Evolutionary conservation across 1,140 invertebrate species (phyloP).

Genomic region (Cydia fagiglandana): DNA sequence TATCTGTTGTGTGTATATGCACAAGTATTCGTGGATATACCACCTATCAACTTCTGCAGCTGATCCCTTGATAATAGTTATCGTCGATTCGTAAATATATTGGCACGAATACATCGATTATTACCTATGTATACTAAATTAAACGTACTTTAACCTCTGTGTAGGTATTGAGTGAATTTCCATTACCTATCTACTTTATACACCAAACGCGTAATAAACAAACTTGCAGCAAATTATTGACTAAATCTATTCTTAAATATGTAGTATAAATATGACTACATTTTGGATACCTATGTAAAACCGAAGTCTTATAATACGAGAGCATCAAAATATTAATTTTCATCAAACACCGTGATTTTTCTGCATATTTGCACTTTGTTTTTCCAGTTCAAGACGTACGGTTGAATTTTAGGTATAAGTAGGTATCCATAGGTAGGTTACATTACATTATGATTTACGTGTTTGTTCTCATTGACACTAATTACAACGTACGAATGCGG

Average conservation of each 20-base stretch:
- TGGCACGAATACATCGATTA: background rate
- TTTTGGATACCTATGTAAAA: no score
- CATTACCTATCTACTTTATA: background rate
- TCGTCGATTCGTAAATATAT: background rate
- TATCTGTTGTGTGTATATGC: background rate
- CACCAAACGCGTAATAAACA: background rate
- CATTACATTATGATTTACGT: background rate
- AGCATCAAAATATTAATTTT: no score
- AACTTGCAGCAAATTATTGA: no score
- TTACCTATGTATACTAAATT: background rate
- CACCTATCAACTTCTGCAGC: background rate
- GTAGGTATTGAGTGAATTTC: background rate
- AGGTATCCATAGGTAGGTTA: background rate
- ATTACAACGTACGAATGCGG: conserved; percentile 7
- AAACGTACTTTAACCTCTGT: background rate
- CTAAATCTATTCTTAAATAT: no score
- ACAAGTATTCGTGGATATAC: background rate
- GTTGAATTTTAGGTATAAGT: background rate
- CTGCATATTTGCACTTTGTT: background rate
- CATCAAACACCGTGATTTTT: no score
- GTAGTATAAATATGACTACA: no score
- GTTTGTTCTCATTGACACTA: conserved; percentile 24
- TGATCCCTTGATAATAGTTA: background rate
- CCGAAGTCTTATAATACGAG: no score
- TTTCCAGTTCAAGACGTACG: background rate